Base-by-base conservation (phyloP, 2,888 invertebrate genomes). In the Xestia sexstrigata region DNA sequence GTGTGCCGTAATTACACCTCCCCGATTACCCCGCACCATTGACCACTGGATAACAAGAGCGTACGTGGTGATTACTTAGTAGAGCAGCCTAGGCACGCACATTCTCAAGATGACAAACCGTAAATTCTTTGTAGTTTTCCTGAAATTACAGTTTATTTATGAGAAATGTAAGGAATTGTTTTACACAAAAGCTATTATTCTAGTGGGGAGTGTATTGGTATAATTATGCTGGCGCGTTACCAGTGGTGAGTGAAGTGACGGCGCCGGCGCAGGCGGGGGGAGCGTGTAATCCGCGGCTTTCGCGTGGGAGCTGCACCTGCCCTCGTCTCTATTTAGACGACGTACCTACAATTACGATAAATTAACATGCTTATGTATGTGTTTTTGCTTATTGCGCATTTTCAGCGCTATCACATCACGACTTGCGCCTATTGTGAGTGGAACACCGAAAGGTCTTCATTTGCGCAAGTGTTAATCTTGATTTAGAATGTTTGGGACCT, bases 281-380 rank as follows among this genome's bases (percentile, higher is more conserved):
- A 76, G 86, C 76, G 78, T 84, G 87, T 90, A 89, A 90, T 89
- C 89, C 85, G 86, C 86, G 83, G 88, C 88, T 91, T 91, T 91
- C 88, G 90, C 92, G 92, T 92, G 92, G 91, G 91, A 92, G 91
- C 89, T 88, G 87, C 91, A 92, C 90, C 92, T 92, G 92, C 89
- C 89, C 86, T 81, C 80, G 80, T 81, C 72, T 87, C 81, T 84
- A 81, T 91, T 89, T 87, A 90, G 87, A 88, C 88, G 89, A 89
- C 88, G 78, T 87, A 87, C 86, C 83, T 90, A 86, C 89, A 90
- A 92, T 92, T 90, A 92, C 89, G 83, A 88, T 90, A 90, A 91
- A 93, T 92, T 91, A 91, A 89, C 90, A 89, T 90, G 87, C 86
- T 87, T 86, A 84, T 89, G 86, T 86, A 84, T 89, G 86, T 74